These are phyloP conservation scores for Ephydatia muelleri DNA, from an alignment of 37 sponge, comb jelly and placozoan species.

Conservation along the genomic window DNA sequence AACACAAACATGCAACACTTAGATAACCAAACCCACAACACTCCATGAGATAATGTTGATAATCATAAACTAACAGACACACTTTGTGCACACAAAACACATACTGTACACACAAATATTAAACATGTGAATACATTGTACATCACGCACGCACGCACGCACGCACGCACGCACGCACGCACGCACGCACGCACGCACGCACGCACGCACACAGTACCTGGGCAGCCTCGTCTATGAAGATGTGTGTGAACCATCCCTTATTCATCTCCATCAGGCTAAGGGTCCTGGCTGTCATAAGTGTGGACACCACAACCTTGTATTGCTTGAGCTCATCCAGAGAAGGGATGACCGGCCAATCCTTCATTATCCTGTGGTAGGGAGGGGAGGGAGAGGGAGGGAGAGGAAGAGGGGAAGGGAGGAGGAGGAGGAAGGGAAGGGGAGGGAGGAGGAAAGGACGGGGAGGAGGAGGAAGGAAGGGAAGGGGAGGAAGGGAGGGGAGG, in stretches of 20 bases:
- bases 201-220: conserved; percentile 68
- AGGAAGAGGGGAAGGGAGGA: no score
- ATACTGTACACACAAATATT: no score
- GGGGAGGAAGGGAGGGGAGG: no score
- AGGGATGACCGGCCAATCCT: conserved; percentile 46
- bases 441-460: no score
- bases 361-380: conserved; percentile 9
- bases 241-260: conserved; percentile 85
- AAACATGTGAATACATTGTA: no score
- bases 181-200: background rate
- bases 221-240: conserved; percentile 93
- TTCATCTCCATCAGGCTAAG: conserved; percentile 58
- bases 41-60: no score
- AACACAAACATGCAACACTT: no score
- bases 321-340: conserved; percentile 49
- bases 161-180: background rate
- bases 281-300: conserved; percentile 61
- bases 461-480: no score
- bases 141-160: background rate
- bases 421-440: background rate
- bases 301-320: conserved; percentile 75
- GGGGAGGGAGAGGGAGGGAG: no score
- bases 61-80: no score
- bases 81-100: no score
- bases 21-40: no score